phyloP scores from a whole-genome alignment of 2,797 vertebrate genomes.

The Sorex maritimensis region DNA sequence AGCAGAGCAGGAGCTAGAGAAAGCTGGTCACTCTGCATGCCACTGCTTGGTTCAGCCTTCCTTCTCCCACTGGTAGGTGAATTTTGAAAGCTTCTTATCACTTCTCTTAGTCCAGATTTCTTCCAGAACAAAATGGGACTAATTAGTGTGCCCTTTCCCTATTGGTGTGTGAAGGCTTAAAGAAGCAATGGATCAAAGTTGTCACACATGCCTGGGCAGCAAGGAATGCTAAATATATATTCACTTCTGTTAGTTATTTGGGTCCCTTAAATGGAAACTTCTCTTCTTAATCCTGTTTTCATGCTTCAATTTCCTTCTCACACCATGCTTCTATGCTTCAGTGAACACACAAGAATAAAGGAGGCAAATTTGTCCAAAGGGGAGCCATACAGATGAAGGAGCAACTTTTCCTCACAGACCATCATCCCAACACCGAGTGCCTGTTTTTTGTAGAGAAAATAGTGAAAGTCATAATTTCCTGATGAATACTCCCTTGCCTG shows the following conservation, averaged over 20 bases:
- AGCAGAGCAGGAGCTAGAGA: neutral
- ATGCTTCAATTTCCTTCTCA: neutral
- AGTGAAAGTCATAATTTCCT: neutral
- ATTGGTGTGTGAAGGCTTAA: neutral
- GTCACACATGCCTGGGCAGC: neutral
- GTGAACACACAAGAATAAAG: neutral
- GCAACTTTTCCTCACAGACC: neutral
- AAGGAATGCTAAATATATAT: neutral
- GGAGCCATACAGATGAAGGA: neutral
- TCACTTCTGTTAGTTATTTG: neutral
- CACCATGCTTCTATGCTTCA: neutral
- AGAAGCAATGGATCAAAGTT: neutral
- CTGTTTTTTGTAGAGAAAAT: neutral
- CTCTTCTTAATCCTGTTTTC: neutral
- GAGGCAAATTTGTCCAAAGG: neutral
- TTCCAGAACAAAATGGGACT: slow-evolving; percentile 22
- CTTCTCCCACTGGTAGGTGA: neutral
- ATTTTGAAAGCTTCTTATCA: slow-evolving; percentile 10
- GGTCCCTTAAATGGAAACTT: neutral
- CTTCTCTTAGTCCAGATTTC: neutral
- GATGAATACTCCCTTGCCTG: neutral
- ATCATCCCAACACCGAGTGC: neutral
- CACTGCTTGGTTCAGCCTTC: neutral
- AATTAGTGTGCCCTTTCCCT: neutral
- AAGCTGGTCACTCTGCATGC: too few species aligned